phyloP scores from a whole-genome alignment of 2,888 invertebrate genomes.

The Cyaniris semiargus region DNA sequence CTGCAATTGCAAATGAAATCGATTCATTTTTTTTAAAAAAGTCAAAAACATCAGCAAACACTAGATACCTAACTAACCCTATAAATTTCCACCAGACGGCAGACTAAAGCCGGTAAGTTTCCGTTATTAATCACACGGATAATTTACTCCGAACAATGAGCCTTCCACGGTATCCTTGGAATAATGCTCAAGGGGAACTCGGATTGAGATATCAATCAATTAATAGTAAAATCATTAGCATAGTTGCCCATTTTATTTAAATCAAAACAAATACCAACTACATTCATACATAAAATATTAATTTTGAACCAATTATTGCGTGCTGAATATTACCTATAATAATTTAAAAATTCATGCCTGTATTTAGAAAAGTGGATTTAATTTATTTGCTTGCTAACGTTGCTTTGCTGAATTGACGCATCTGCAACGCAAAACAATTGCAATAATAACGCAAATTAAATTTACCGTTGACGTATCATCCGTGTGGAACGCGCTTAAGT shows the following conservation, averaged over 20 bases:
- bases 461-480: conserved; percentile 27
- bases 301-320: not conserved
- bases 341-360: not conserved
- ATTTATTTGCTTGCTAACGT: not conserved
- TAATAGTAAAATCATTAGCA: conserved; percentile 24
- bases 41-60: no score
- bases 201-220: conserved; percentile 30
- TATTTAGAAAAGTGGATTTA: not conserved
- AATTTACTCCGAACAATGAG: conserved; percentile 64
- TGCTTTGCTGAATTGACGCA: not conserved
- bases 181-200: conserved; percentile 46
- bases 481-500: conserved; percentile 35
- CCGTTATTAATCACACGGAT: conserved; percentile 68
- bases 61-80: not conserved
- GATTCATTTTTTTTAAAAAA: no score
- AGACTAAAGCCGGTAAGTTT: conserved; percentile 56
- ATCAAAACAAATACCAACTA: not conserved
- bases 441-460: not conserved
- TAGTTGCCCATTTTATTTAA: conserved; percentile 18
- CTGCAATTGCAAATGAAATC: no score
- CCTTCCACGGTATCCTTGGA: conserved; percentile 45
- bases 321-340: not conserved
- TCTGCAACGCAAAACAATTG: not conserved
- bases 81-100: not conserved
- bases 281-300: conserved; percentile 12